Evolutionary conservation across 2,797 vertebrate species (phyloP), one percentile per base, ranked within the genome.

Genomic region (Acropternis orthonyx): DNA sequence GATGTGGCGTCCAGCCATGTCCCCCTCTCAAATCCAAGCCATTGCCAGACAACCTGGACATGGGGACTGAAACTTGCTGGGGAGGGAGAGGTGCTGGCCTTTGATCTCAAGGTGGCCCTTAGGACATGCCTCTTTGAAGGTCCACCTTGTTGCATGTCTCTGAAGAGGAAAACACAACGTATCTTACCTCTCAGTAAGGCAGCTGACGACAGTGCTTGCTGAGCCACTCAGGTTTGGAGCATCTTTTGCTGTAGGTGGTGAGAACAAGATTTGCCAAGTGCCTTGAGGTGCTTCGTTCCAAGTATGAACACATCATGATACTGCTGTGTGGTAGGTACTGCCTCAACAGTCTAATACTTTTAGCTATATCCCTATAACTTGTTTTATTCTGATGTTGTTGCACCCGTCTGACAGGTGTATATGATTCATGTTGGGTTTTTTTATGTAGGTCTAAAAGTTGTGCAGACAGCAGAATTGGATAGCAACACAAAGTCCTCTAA

Each of bases 1-100:
- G n/a, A 22, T 26, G 6, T 23, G 56, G 54, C 54, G 17, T 52
- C 63, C n/a, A 17, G 16, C 1, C 0, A 5, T 52, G 10, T 63
- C 79, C 63, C 17, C 30, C 10, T 52, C 36, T 58, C 19, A 34
- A 22, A 67, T 68, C 66, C 37, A 46, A 66, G 56, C 61, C 3
- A 11, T 2, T 43, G 48, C 36, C 37, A 81, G 62, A 9, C 0
- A 1, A 56, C 46, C 36, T 52, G 52, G 56, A 83, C 2, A 2
- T 1, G 0, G 6, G 44, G 56, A 46, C 51, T 71, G 79, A 48
- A 66, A 43, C 46, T 34, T 48, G 14, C 28, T 49, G 67, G 78
- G 68, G 48, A 22, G 39, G 52, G 66, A 80, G 32, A 41, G 49
- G 7, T 72, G 26, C 54, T 69, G 49, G 24, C n/a, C 58, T 67